phyloP scores from a whole-genome alignment of 2,888 invertebrate species.

The Iphiclides podalirius region DNA sequence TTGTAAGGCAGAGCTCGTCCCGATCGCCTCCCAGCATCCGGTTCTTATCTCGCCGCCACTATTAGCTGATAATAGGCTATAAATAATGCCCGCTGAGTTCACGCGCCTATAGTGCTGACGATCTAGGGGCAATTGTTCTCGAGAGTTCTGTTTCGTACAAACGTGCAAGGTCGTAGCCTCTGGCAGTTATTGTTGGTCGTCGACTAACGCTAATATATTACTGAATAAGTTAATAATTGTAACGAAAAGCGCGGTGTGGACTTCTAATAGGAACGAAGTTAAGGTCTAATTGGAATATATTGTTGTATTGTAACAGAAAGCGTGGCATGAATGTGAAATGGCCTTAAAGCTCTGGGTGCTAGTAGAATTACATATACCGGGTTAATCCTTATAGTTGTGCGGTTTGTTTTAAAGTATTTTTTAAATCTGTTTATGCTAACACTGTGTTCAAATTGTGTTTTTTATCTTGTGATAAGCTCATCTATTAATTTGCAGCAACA shows the following conservation, averaged over 20 bases:
- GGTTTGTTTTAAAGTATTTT: no score
- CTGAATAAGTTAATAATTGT: not conserved
- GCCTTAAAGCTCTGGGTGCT: no score
- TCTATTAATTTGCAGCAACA: no score
- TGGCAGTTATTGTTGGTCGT: conserved; percentile 15
- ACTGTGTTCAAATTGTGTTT: no score
- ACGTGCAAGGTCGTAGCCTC: conserved; percentile 15
- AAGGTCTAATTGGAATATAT: not conserved
- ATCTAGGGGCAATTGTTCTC: conserved; percentile 24
- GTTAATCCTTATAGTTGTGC: no score
- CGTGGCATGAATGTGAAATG: not conserved
- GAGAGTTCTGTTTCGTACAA: conserved; percentile 6
- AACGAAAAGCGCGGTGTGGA: not conserved
- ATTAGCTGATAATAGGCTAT: conserved; percentile 39
- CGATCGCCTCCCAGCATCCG: conserved; percentile 30
- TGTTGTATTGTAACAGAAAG: not conserved
- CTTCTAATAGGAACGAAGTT: not conserved
- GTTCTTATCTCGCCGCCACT: conserved; percentile 31
- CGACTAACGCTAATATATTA: not conserved
- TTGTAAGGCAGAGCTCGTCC: conserved; percentile 21
- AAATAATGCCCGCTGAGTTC: conserved; percentile 33
- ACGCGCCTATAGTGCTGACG: conserved; percentile 19
- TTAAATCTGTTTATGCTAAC: no score
- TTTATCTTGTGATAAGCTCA: no score
- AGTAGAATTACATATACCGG: no score